phyloP scores from a whole-genome alignment of 92 coral and sea anemone species.

The Phenganax marumi region DNA sequence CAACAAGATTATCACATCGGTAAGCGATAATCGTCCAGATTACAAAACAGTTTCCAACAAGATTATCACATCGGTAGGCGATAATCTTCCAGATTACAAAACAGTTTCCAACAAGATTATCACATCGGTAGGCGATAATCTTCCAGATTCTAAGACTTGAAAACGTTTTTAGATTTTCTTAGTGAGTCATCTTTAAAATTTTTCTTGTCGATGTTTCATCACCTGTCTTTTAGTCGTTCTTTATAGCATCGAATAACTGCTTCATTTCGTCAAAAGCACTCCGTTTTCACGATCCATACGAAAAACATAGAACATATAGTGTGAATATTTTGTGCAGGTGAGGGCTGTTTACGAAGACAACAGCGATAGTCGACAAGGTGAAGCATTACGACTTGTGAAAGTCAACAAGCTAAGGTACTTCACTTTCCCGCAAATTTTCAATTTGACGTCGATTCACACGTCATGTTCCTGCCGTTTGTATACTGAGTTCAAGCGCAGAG shows the following conservation, averaged over 20 bases:
- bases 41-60: slow-evolving; percentile 51
- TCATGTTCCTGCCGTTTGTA: not conserved
- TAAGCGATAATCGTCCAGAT: slow-evolving; percentile 9
- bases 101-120: slow-evolving; percentile 54
- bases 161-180: not conserved
- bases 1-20: slow-evolving; percentile 44
- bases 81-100: not conserved
- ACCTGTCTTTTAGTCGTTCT: not conserved
- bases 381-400: slow-evolving; percentile 58
- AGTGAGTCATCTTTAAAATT: not conserved
- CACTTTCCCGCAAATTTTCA: not conserved
- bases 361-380: not conserved
- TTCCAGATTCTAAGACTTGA: not conserved
- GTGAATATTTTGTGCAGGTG: not conserved
- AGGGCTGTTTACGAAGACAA: not conserved
- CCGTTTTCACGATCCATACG: too few species aligned
- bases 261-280: too few species aligned
- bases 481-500: not conserved
- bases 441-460: not conserved
- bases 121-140: slow-evolving; percentile 36
- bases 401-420: slow-evolving; percentile 65
- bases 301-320: too few species aligned
- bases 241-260: too few species aligned
- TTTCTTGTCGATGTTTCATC: not conserved
- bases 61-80: slow-evolving; percentile 48